Evolutionary conservation across 2,888 invertebrate genomes (phyloP).

Genomic region (Drosophila robusta): DNA sequence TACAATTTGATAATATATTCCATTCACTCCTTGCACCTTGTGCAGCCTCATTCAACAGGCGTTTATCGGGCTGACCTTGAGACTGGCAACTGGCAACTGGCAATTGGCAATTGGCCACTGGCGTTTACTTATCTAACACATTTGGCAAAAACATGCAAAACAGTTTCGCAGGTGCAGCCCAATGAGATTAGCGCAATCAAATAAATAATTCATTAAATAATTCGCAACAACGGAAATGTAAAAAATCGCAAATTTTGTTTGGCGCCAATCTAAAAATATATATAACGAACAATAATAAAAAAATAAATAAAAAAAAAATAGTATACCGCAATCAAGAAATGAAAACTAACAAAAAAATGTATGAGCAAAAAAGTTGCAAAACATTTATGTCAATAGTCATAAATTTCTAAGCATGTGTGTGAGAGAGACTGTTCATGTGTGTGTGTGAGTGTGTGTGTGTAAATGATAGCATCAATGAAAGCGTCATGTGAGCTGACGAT

Average conservation of each 20-base stretch:
- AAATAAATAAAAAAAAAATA: slow-evolving; percentile 12
- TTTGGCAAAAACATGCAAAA: slow-evolving; percentile 39
- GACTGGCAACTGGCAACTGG: neutral
- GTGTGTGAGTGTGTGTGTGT: slow-evolving; percentile 7
- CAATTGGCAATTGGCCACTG: neutral
- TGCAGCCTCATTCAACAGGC: slow-evolving; percentile 22
- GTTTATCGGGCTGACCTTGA: slow-evolving; percentile 43
- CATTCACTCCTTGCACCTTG: slow-evolving; percentile 27
- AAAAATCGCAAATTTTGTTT: slow-evolving; percentile 17
- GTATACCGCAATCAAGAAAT: slow-evolving; percentile 17
- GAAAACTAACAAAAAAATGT: slow-evolving; percentile 14
- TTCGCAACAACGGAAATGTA: slow-evolving; percentile 51
- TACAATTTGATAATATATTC: slow-evolving; percentile 21
- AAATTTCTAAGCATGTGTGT: slow-evolving; percentile 35
- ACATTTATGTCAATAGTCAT: slow-evolving; percentile 51
- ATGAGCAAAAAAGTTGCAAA: slow-evolving; percentile 26
- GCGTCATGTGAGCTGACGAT: slow-evolving; percentile 51
- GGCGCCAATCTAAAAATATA: slow-evolving; percentile 37
- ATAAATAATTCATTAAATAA: slow-evolving; percentile 53
- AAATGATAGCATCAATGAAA: slow-evolving; percentile 45
- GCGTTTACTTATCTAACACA: slow-evolving; percentile 22
- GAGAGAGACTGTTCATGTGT: too few relatives aligned
- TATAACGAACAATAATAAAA: slow-evolving; percentile 6
- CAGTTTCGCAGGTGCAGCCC: slow-evolving; percentile 40
- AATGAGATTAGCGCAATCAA: slow-evolving; percentile 44